Evolutionary conservation across 2,888 invertebrate genomes (phyloP).

Genomic region (Oscheius sp.): DNA sequence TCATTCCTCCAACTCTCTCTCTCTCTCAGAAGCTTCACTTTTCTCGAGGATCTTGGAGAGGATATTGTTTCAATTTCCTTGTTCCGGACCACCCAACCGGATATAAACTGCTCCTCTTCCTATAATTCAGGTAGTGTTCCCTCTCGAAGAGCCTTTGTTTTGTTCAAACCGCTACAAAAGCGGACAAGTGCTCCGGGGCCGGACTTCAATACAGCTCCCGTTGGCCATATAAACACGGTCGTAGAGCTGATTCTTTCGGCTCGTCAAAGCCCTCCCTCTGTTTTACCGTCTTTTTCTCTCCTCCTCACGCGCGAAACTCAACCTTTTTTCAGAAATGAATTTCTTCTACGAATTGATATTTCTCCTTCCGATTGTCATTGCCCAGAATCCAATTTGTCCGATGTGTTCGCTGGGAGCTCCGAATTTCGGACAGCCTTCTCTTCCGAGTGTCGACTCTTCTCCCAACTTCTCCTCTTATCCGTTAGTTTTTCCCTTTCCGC

Average conservation of each 20-base stretch:
- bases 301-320: not conserved
- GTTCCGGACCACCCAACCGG: too few relatives aligned
- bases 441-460: not conserved
- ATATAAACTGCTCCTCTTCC: constrained; percentile 6
- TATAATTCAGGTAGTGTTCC: constrained; percentile 10
- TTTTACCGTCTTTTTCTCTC: not conserved
- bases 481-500: constrained; percentile 5
- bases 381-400: constrained; percentile 29
- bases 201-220: constrained; percentile 22
- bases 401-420: constrained; percentile 28
- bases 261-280: not conserved
- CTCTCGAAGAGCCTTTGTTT: constrained; percentile 18
- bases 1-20: too few relatives aligned
- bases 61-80: too few relatives aligned
- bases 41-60: too few relatives aligned
- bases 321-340: constrained; percentile 8
- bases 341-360: not conserved
- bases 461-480: not conserved
- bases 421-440: not conserved
- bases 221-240: constrained; percentile 23
- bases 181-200: constrained; percentile 25
- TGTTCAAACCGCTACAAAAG: constrained; percentile 25
- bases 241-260: too few relatives aligned
- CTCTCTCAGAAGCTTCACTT: too few relatives aligned
- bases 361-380: not conserved